Evolutionary conservation across 2,113 vertebrate genomes (phyloP).

Genomic region (Crocuta crocuta): DNA sequence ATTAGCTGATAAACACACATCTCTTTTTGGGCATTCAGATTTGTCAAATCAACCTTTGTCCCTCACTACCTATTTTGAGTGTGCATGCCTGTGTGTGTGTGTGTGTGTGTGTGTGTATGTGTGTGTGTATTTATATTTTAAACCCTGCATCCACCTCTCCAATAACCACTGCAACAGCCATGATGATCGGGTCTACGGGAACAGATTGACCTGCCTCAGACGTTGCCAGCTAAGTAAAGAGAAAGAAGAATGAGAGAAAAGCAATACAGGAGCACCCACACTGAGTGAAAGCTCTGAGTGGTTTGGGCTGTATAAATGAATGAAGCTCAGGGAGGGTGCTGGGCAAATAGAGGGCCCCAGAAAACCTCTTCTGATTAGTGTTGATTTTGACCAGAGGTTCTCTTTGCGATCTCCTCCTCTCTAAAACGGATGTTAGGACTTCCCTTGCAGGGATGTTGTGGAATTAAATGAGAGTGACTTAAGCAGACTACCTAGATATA

Average conservation of each 20-base stretch:
- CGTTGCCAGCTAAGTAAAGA: neutral
- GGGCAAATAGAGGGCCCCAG: neutral
- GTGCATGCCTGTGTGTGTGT: neutral
- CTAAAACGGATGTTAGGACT: neutral
- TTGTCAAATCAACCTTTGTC: neutral
- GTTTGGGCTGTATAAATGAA: neutral
- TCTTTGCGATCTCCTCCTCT: neutral
- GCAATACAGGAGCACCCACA: neutral
- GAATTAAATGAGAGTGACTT: conserved; percentile 23
- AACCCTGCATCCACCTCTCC: neutral
- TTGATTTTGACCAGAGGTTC: neutral
- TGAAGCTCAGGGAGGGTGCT: neutral
- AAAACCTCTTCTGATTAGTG: neutral
- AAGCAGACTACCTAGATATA: neutral
- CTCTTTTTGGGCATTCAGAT: neutral
- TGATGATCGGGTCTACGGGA: neutral
- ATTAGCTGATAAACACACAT: neutral
- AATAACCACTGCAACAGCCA: neutral
- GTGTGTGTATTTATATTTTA: neutral
- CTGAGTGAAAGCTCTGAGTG: neutral
- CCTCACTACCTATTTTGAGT: neutral
- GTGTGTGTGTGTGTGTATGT: neutral
- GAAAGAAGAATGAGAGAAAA: neutral
- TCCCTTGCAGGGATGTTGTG: neutral
- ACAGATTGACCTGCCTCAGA: neutral